Evolutionary conservation across 2,797 vertebrate genomes (phyloP), one percentile per base, ranked within the genome.

Genomic region (Gallirallus australis): DNA sequence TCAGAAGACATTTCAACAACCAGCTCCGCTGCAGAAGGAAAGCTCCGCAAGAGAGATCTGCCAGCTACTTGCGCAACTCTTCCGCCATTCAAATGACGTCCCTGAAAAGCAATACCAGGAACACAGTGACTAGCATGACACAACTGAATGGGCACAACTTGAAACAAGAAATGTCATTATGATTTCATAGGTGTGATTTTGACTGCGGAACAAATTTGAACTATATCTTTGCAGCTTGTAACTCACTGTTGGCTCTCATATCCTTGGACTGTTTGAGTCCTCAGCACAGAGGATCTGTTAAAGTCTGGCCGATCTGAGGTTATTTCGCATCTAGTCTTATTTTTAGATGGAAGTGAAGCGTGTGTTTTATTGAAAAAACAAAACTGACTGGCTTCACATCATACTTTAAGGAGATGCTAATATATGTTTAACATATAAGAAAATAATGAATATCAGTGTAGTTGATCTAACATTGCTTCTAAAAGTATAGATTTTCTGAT

Each of bases 11-110:
- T 93, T 98, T 98, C 96, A 98, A 98, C 60, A 98, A 98, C 85
- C 99, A 99, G 93, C 98, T 99, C 76, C 47, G 96, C 47, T 99
- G 99, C 78, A 95, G 97, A 10, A 97, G 89, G 69, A 97, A 96
- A 76, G 79, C 91, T 33, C 97, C 69, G 10, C 97, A 92, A 2
- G 98, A 98, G 69, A 98, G 98, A 70, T 97, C 98, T 71, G 97
- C 98, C 93, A 99, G 99, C 96, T 99, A 98, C 97, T 92, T 98
- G 73, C 98, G 96, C 89, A 99, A 98, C 95, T 99, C 99, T 80
- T 99, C 99, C 30, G 99, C 98, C 81, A 97, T 99, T 92, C 98
- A 98, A 30, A 98, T 99, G 98, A 99, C 99, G 72, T 99, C 99
- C 87, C 97, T 99, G 97, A 99, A 99, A 98, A 99, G 97, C 82